Evolutionary conservation across 2,113 vertebrate species (phyloP), one percentile per base, ranked within the genome.

Genomic region (Coregonus clupeaformis): DNA sequence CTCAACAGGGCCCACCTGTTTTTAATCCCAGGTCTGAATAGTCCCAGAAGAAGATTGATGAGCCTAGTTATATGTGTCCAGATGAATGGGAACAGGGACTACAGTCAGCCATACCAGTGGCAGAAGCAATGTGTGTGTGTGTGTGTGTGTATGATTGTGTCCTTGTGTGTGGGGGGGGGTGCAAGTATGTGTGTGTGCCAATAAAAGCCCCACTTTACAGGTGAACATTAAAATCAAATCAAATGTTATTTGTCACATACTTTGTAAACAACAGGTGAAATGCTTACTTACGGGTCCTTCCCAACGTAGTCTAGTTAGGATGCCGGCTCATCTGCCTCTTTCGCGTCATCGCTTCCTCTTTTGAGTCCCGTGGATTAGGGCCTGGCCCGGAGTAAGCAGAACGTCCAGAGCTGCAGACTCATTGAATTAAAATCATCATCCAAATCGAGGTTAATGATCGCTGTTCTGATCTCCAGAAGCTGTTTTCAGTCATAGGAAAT

Each of bases 11-110:
- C 71, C 86, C 89, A 91, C 86, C 84, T 92, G 89, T 87, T 92
- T 92, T 89, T 85, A 87, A 91, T 92, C 83, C 89, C 85, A 84
- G 83, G 79, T 77, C 69, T 1, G 78, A 85, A 82, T 72, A 82
- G 85, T 78, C 85, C 64, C 86, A 87, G 84, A 89, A 89, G 89
- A 92, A 91, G 91, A 92, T 92, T 87, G 91, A 92, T 92, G 91
- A 91, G 73, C 84, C 88, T 89, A 89, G 89, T 92, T 92, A 91
- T 79, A 87, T 77, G 67, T 82, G 89, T 89, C 89, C 88, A 89
- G 89, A 89, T 88, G 88, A 92, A 90, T 88, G 84, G 83, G 66
- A 82, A 86, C 73, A 76, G 78, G 80, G 80, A 77, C 81, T 84
- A 72, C 71, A 74, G 77, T 82, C 73, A 82, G 82, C 81, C 79